Evolutionary conservation across 2,113 vertebrate species (phyloP), one percentile per base, ranked within the genome.

Genomic region (Sorex araneus): DNA sequence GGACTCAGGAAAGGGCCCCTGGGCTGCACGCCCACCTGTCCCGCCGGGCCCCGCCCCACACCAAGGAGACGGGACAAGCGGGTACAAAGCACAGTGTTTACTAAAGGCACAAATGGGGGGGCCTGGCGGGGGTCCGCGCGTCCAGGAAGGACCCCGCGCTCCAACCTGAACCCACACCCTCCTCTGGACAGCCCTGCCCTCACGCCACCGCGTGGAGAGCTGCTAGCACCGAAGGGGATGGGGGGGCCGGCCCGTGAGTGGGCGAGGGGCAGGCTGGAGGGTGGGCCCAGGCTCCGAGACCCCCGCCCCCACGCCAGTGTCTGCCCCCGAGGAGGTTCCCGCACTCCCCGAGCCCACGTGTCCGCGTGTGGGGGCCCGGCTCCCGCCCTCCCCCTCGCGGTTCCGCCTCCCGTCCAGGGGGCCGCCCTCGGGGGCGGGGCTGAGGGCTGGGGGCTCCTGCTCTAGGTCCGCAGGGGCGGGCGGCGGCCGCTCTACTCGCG

Each of bases 51-150:
- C 50, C 73, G 60, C 50, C 71, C 84, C 30, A 34, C 54, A 34
- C 63, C 76, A 90, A 36, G 88, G 79, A 96, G 71, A 94, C 88
- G 88, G 88, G 86, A 95, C 85, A 32, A 77, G 71, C 4, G 0
- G 27, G 16, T 97, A 97, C 96, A 97, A 97, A 97, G 97, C 96
- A 96, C 96, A 96, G 97, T 97, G 94, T 97, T 97, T 97, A 97
- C 96, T 97, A 94, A 96, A 96, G 97, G 96, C 95, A 96, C 95
- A 88, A 89, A 82, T 87, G 92, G 82, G 93, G 92, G 81, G 71
- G 57, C 87, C 92, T 43, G 77, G 89, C 50, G 87, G 79, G 83
- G 83, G 77, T 86, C 94, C 95, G 94, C 92, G 77, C 28, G 45
- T 66, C 75, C 32, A 77, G 86, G 89, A 91, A 93, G 6, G 80